These are phyloP conservation scores for Sanderia malayensis DNA, from an alignment of 30 jellyfish, hydroid and myxozoan species.

Conservation along the genomic window DNA sequence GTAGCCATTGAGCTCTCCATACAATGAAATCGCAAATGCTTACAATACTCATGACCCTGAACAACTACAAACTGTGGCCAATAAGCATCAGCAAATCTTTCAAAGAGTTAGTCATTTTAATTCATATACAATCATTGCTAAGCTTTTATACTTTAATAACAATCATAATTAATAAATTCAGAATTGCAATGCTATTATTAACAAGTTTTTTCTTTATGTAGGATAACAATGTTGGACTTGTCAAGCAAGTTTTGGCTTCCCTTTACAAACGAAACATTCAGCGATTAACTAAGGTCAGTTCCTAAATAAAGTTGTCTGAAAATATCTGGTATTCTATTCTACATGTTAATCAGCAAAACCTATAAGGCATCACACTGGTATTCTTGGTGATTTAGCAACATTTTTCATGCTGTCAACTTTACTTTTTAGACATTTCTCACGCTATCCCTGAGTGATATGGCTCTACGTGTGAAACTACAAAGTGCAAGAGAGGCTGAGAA, in stretches of 20 bases:
- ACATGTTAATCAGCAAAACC: no score
- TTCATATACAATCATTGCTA: no score
- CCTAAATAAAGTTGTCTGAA: no score
- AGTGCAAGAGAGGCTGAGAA: constrained; percentile 87
- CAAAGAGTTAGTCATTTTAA: constrained; percentile 85
- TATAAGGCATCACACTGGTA: no score
- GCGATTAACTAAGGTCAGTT: constrained; percentile 80
- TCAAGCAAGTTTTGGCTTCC: constrained; percentile 89
- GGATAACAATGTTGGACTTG: constrained; percentile 93
- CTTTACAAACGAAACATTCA: constrained; percentile 78
- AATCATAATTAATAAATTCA: no score
- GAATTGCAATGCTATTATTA: no score
- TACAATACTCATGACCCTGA: constrained; percentile 66
- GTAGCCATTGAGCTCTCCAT: constrained; percentile 87
- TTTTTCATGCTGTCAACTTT: no score
- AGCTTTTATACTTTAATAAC: no score
- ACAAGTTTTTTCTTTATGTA: constrained; percentile 4
- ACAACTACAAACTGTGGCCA: constrained; percentile 65
- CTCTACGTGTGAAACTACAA: constrained; percentile 79
- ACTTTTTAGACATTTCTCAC: constrained; percentile 78
- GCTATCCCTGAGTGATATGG: constrained; percentile 89
- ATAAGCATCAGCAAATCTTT: constrained; percentile 71
- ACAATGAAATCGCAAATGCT: constrained; percentile 74
- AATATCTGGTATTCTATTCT: no score
- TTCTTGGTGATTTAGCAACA: no score